These are phyloP conservation scores for Aldabrachelys gigantea DNA, from an alignment of 2,113 vertebrate species.

Conservation along the genomic window DNA sequence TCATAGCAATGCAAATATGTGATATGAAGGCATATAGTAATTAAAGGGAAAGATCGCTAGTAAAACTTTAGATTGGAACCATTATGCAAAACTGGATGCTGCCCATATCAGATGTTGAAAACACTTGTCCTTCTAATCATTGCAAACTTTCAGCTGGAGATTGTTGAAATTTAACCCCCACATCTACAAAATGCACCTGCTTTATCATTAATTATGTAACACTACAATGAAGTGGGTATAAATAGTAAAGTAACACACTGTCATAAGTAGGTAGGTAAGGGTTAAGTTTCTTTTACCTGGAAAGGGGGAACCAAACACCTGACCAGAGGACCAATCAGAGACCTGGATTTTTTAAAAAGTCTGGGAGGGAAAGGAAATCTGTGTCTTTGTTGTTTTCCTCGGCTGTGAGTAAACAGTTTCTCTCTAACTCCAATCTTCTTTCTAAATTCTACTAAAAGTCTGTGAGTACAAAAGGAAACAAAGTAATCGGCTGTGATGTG, in stretches of 20 bases:
- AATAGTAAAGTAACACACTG: not conserved
- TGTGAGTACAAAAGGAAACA: too few relatives aligned
- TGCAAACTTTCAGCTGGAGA: not conserved
- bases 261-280: too few relatives aligned
- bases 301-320: too few relatives aligned
- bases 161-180: not conserved
- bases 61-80: not conserved
- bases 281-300: too few relatives aligned
- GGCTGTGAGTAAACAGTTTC: too few relatives aligned
- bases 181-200: not conserved
- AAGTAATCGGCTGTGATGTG: too few relatives aligned
- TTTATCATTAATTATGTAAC: not conserved
- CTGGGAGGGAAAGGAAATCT: too few relatives aligned
- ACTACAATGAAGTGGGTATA: not conserved
- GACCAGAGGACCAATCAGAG: too few relatives aligned
- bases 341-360: too few relatives aligned
- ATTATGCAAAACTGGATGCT: not conserved
- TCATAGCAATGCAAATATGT: slow-evolving; percentile 5
- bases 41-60: slow-evolving; percentile 3
- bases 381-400: too few relatives aligned
- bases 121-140: not conserved
- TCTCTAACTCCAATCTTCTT: too few relatives aligned
- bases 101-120: accelerated
- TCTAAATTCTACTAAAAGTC: too few relatives aligned
- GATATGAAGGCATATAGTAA: not conserved